Evolutionary conservation across 2,888 invertebrate species (phyloP), one percentile per base, ranked within the genome.

Genomic region (Pediacus dermestoides): DNA sequence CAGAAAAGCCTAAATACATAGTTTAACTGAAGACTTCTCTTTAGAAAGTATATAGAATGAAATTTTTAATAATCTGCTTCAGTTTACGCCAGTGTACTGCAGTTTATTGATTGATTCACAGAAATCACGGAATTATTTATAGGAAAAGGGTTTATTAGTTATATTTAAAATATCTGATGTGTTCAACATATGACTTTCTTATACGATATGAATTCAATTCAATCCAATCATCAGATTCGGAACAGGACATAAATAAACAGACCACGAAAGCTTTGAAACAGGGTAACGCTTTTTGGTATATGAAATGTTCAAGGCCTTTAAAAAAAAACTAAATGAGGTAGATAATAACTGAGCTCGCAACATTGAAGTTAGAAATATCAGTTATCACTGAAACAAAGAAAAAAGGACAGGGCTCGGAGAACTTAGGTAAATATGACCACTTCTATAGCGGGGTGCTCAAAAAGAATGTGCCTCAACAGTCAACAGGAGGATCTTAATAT

Each of bases 361-460:
- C n/a, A 21, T 3, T 7, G 2, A 31, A 31, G 9, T 31, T 39
- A 22, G 42, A 51, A 15, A 32, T 47, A 14, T 18, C 27, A n/a
- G 36, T 44, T 6, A 7, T 42, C 8, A 30, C 37, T 6, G 44
- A 44, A 16, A 44, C 44, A 6, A 44, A 46, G 26, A 47, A 47
- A 16, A n/a, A 44, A 32, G 43, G 35, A 14, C 31, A 41, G 16
- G 40, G 33, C 11, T 38, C 37, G 14, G 36, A 46, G 28, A 43
- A 34, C 28, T 16, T 39, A 6, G 37, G 37, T 34, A 3, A 30
- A n/a, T 43, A 43, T 15, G 37, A 34, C 30, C 46, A 46, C 14
- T 37, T 40, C 15, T 46, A 37, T 30, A 37, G 34, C 27, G 35
- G 38, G 9, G 35, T 40, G 26, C 3, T 26, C 7, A 45, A 35